Evolutionary conservation across 2,797 vertebrate species (phyloP), one percentile per base, ranked within the genome.

Genomic region (Hephaestus fuliginosus): DNA sequence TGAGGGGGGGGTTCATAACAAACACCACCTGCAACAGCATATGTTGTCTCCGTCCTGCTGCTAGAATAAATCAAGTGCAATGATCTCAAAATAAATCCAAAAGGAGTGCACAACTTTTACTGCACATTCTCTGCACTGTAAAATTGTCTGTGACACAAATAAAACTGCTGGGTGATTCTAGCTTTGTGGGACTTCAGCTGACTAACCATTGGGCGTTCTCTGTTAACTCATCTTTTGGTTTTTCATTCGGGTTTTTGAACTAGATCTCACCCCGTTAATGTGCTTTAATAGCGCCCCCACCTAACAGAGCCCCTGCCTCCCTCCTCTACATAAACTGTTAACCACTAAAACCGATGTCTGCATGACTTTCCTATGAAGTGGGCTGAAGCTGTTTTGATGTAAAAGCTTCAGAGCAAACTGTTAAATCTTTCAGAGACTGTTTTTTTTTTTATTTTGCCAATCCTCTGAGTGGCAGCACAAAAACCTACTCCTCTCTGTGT

Each of bases 11-110:
- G 65, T 88, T 83, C 56, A 74, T 57, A 80, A 87, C 85, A 84
- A 87, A 89, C 79, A 76, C 62, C 89, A 89, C 88, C 89, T 92
- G 89, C 79, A 84, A 69, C 20, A 55, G 46, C 85, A 89, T 88
- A 86, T 90, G 87, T 44, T 80, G 64, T 60, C 70, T 58, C 74
- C 0, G 1, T 72, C 80, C 75, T 74, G 53, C 64, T 82, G 75
- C 49, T 25, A 5, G 65, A 77, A 80, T 82, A 82, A 76, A 87
- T 83, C 70, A 76, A 62, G 33, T 55, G 28, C 43, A 70, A 48
- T 68, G 56, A 84, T 83, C 36, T 67, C 51, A 12, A 58, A 84
- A 77, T 69, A 61, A 62, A 80, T 57, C 25, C 44, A 77, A 66
- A 76, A 70, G 44, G 52, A 86, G 22, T 17, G 5, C 18, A 63